These are phyloP conservation scores for Alloscopus bannaensis DNA, from an alignment of 2,888 invertebrate species.

Conservation along the genomic window DNA sequence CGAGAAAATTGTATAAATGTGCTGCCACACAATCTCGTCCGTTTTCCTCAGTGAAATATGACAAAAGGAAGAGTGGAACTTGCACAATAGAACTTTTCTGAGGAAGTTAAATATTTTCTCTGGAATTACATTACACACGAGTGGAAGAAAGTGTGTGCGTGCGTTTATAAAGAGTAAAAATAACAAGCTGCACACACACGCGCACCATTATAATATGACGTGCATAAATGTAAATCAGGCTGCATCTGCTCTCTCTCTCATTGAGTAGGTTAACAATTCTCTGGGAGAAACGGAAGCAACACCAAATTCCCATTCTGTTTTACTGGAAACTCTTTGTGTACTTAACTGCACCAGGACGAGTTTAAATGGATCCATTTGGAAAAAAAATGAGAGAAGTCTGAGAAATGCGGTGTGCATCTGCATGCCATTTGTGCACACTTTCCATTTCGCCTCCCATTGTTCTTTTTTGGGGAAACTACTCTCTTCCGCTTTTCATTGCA, in stretches of 20 bases:
- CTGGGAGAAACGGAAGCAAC: constrained; percentile 16
- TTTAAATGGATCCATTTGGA: too few relatives aligned
- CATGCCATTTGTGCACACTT: neutral
- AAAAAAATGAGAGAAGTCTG: too few relatives aligned
- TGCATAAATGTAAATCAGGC: constrained; percentile 64
- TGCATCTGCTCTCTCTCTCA: constrained; percentile 47
- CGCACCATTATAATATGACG: constrained; percentile 53
- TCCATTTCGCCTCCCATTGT: constrained; percentile 3
- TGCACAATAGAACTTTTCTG: constrained; percentile 22
- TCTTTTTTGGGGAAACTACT: constrained; percentile 16
- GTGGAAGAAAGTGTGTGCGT: neutral
- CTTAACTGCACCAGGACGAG: neutral
- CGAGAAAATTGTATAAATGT: constrained; percentile 4
- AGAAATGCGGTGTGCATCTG: neutral
- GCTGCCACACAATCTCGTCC: constrained; percentile 15
- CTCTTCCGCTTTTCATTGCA: constrained; percentile 46
- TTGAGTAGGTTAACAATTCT: neutral
- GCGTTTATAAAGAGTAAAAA: constrained; percentile 9
- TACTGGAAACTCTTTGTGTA: neutral
- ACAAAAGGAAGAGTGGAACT: constrained; percentile 45
- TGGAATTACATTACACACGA: constrained; percentile 47
- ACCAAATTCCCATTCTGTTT: constrained; percentile 3
- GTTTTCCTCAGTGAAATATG: constrained; percentile 39
- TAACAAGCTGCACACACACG: constrained; percentile 38
- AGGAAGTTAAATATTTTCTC: constrained; percentile 59